Conservation (phyloP, 2,113 vertebrate genomes). For the Zeus faber region DNA sequence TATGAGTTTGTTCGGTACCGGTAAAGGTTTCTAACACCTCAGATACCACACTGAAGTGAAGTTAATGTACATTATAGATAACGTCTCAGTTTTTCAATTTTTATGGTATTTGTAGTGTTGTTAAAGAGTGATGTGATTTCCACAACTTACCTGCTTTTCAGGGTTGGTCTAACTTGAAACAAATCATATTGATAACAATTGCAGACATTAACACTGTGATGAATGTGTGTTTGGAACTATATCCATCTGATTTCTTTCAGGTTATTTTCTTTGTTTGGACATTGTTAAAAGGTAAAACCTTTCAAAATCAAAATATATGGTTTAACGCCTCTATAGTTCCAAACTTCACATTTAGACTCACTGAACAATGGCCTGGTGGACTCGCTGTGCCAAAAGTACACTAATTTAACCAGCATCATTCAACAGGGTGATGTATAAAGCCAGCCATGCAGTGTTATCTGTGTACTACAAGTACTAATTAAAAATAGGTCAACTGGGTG, state of each 20-base stretch:
- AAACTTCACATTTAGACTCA: constrained; percentile 8
- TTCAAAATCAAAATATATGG: not conserved
- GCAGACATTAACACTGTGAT: not conserved
- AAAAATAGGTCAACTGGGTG: not conserved
- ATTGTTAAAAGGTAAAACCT: not conserved
- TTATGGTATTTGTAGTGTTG: no score
- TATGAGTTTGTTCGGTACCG: no score
- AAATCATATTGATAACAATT: not conserved
- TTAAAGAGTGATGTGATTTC: not conserved
- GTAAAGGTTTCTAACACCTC: no score
- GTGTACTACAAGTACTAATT: not conserved
- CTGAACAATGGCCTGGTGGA: not conserved
- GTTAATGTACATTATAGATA: no score
- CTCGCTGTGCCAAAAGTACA: not conserved
- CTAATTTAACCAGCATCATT: not conserved
- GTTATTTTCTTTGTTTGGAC: no score
- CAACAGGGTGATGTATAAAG: not conserved
- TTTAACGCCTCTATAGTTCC: constrained; percentile 16
- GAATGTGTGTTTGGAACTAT: constrained; percentile 22
- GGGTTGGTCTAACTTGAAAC: constrained; percentile 14
- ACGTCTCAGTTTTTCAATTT: no score
- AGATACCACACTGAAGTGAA: no score
- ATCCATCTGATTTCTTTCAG: no score
- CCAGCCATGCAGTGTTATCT: not conserved
- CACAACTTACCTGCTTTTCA: constrained; percentile 52